phyloP scores from a whole-genome alignment of 2,888 invertebrate genomes.

The Bimastos eiseni region DNA sequence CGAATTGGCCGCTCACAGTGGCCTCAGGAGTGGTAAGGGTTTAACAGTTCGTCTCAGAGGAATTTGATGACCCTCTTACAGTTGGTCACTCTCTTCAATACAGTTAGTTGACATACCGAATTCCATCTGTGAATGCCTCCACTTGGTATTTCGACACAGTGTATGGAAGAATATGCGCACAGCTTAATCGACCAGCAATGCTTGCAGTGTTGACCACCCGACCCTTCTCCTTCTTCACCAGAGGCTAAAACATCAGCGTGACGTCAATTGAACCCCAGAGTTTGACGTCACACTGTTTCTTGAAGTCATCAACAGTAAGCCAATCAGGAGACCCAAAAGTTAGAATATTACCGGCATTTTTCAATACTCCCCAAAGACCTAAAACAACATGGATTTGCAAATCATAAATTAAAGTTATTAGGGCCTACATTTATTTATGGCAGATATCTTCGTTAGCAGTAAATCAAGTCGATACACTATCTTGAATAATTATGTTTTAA shows the following conservation, averaged over 20 bases:
- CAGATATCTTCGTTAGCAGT: too few species aligned
- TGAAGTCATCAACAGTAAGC: not conserved
- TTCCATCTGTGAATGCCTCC: slow-evolving; percentile 1
- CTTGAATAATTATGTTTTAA: too few species aligned
- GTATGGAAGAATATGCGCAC: not conserved
- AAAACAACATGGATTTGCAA: not conserved
- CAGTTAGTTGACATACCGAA: not conserved
- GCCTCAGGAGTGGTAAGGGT: too few species aligned
- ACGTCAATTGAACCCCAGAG: slow-evolving; percentile 13
- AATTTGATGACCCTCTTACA: too few species aligned
- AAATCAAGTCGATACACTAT: too few species aligned
- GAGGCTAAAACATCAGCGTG: not conserved
- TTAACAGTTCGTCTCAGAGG: too few species aligned
- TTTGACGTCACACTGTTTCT: not conserved
- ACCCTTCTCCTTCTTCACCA: slow-evolving; percentile 16
- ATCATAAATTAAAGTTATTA: too few species aligned
- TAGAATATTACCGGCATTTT: not conserved
- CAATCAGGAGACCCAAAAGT: not conserved
- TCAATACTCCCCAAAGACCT: not conserved
- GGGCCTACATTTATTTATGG: too few species aligned
- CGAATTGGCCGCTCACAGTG: too few species aligned
- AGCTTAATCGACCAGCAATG: not conserved
- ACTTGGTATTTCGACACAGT: not conserved
- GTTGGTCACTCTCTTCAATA: too few species aligned
- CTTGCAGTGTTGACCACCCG: not conserved